Base-by-base conservation (phyloP, 2,888 invertebrate species). In the Amblyteles armatorius region DNA sequence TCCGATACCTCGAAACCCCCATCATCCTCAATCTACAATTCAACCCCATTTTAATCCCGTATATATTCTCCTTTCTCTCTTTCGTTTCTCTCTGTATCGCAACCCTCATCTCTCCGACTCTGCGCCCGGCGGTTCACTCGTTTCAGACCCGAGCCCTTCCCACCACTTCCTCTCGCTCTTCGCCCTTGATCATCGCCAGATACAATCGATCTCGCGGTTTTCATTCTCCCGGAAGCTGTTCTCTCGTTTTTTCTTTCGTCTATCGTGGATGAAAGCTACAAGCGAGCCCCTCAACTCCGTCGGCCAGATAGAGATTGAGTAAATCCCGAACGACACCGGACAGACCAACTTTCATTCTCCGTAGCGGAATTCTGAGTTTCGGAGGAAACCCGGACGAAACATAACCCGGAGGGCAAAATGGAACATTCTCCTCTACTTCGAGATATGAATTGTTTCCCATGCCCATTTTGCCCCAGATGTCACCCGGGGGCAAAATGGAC, bases 1-100 rank as follows among this genome's bases (percentile, higher is more conserved):
- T 90, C 88, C 89, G 81, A 84, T 86, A 88, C 87, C 88, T 87
- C 86, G 44, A 86, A 86, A 79, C 87, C 80, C 86, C 82, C 77
- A 85, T 86, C 87, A 81, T 87, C 80, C 84, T 85, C 84, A 86
- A 90, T 90, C 86, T 87, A 76, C 84, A 87, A 83, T 86, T 84
- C 83, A 84, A 85, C 84, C 86, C 78, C 72, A 84, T 87, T 86
- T 85, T 84, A 88, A 88, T 88, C 82, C 77, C 57, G 55, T 44
- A 60, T 72, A 78, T 60, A 57, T 55, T 29, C 80, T 69, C 77
- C 60, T 79, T 72, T 65, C 50, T 55, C 52, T 55, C 74, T 44
- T 36, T 44, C 65, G n/a, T 74, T 69, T 44, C 44, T 3, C 50
- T 73, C 72, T 63, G 52, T 68, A 77, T 82, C 72, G 50, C 79